phyloP scores from a whole-genome alignment of 2,888 invertebrate species.

The Chaitophorus viminalis region DNA sequence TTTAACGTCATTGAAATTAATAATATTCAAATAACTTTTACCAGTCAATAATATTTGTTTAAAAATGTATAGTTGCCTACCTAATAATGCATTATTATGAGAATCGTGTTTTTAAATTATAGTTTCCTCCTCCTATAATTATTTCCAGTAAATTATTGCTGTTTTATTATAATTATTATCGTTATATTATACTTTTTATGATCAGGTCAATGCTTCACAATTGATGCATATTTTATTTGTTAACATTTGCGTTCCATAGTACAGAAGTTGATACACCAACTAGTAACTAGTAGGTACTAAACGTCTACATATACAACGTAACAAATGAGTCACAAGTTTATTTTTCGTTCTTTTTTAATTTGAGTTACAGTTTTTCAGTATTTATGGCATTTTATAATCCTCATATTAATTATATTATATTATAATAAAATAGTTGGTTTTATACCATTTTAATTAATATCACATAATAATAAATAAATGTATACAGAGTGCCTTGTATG shows the following conservation, averaged over 20 bases:
- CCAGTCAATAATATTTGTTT: constrained; percentile 55
- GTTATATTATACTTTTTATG: constrained; percentile 33
- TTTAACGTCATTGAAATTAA: constrained; percentile 57
- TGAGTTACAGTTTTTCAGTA: not conserved
- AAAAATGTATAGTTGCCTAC: constrained; percentile 36
- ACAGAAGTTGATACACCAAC: not conserved
- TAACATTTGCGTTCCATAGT: constrained; percentile 34
- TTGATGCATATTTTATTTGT: constrained; percentile 41
- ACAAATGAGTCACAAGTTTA: not conserved
- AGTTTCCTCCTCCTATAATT: constrained; percentile 38
- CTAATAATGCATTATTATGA: constrained; percentile 15
- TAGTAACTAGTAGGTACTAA: too few relatives aligned
- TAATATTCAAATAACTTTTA: constrained; percentile 45
- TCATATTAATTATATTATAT: not conserved
- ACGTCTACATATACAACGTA: not conserved
- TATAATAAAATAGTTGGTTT: not conserved
- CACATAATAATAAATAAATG: not conserved
- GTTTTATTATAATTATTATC: constrained; percentile 58
- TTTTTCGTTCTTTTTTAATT: not conserved
- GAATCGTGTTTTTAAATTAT: constrained; percentile 51
- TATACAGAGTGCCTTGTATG: not conserved
- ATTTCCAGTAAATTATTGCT: constrained; percentile 47
- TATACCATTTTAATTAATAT: not conserved
- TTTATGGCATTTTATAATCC: not conserved
- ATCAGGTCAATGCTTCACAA: constrained; percentile 43